Evolutionary conservation across 2,797 vertebrate species (phyloP).

Genomic region (Girardinus metallicus): DNA sequence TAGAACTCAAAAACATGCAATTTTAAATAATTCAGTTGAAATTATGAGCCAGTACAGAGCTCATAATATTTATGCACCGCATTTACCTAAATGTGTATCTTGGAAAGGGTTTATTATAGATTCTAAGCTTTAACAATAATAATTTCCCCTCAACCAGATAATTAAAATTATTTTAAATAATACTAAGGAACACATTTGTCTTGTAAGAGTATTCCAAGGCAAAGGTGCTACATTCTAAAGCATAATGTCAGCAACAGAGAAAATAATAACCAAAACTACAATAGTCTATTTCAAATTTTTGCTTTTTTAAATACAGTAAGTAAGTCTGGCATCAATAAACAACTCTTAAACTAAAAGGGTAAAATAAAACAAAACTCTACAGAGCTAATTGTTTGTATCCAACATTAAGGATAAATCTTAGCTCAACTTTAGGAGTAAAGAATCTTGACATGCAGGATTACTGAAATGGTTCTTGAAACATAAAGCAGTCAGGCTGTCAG

Average conservation of each 20-base stretch:
- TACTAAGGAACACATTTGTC: not conserved
- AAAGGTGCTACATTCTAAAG: not conserved
- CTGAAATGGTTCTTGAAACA: constrained; percentile 8
- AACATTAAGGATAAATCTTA: not conserved
- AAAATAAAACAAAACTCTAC: not conserved
- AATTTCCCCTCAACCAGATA: not conserved
- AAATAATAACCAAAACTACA: not conserved
- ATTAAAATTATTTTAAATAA: not conserved
- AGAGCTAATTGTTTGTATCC: constrained; percentile 3
- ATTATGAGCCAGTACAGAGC: too few species aligned
- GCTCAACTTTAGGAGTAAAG: not conserved
- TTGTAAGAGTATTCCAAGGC: not conserved
- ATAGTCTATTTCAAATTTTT: not conserved
- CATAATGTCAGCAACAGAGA: not conserved
- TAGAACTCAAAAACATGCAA: not conserved
- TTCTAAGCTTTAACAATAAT: not conserved
- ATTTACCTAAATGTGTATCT: not conserved
- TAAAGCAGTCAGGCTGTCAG: constrained; percentile 21
- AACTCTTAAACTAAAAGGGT: not conserved
- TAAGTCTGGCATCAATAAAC: not conserved
- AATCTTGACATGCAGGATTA: not conserved
- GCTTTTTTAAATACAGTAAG: not conserved
- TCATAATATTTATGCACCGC: not conserved
- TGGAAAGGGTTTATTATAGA: not conserved
- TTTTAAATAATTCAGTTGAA: not conserved